A percentile compares a stretch with the other conserved stretches of the same genome.
Conservation (phyloP, 30 jellyfish, hydroid and myxozoan species). For the Aurelia sp. region DNA sequence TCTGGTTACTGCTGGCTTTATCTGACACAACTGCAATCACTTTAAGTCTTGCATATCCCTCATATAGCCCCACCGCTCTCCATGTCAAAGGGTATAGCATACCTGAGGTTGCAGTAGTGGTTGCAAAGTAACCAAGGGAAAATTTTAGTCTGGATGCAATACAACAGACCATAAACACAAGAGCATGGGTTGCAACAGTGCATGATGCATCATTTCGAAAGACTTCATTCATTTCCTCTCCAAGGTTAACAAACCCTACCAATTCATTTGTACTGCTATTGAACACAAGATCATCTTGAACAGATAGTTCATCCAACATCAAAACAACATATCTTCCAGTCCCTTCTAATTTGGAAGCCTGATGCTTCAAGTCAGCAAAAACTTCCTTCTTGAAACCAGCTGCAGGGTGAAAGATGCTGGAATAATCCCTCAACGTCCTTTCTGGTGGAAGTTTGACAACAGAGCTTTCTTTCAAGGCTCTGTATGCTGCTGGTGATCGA, state of each 20-base stretch:
- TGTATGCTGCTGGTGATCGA: slow-evolving; percentile 57
- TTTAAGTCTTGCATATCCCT: slow-evolving; percentile 42
- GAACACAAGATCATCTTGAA: slow-evolving; percentile 51
- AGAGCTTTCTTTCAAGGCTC: slow-evolving; percentile 44
- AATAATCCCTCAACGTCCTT: slow-evolving; percentile 54
- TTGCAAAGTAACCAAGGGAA: slow-evolving; percentile 56
- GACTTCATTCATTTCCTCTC: slow-evolving; percentile 46
- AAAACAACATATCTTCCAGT: slow-evolving; percentile 47
- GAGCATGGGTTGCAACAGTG: slow-evolving; percentile 55
- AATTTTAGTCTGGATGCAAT: slow-evolving; percentile 50
- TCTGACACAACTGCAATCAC: slow-evolving; percentile 44
- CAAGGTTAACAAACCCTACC: slow-evolving; percentile 52
- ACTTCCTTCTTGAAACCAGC: slow-evolving; percentile 57
- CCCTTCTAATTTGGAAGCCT: slow-evolving; percentile 44
- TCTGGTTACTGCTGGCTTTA: slow-evolving; percentile 43
- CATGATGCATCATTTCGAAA: slow-evolving; percentile 12
- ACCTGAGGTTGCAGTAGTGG: slow-evolving; percentile 46
- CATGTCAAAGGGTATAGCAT: slow-evolving; percentile 48
- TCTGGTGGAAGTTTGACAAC: slow-evolving; percentile 57
- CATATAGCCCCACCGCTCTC: slow-evolving; percentile 45
- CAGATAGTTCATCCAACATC: slow-evolving; percentile 53
- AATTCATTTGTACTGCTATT: slow-evolving; percentile 27
- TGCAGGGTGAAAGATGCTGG: slow-evolving; percentile 45
- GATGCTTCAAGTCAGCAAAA: slow-evolving; percentile 49
- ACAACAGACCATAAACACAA: slow-evolving; percentile 50